Percentiles rank a stretch among this genome's conserved stretches.
phyloP scores from a whole-genome alignment of 37 sponge, comb jelly and placozoan genomes.

The Beroe ovata region DNA sequence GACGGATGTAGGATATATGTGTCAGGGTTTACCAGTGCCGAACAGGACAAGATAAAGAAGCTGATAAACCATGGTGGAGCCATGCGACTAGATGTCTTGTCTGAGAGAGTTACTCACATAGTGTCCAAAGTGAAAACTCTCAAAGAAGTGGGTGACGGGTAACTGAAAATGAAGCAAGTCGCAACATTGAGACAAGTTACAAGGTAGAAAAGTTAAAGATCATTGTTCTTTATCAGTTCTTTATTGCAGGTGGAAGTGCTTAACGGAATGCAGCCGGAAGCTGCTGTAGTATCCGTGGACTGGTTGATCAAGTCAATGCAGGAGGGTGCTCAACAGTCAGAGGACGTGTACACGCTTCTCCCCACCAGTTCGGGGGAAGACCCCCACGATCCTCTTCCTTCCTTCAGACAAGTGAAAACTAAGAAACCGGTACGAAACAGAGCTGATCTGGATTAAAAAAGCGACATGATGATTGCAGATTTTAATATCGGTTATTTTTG shows the following conservation, averaged over 20 bases:
- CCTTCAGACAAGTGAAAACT: not conserved
- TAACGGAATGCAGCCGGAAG: not conserved
- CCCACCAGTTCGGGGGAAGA: not conserved
- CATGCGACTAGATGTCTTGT: slow-evolving; percentile 2
- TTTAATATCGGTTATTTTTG: too few species aligned
- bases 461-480: too few species aligned
- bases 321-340: slow-evolving; percentile 50
- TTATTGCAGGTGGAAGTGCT: slow-evolving; percentile 8
- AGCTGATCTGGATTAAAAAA: too few species aligned
- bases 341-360: not conserved
- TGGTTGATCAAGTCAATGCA: slow-evolving; percentile 43
- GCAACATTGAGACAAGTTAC: too few species aligned
- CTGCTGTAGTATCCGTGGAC: slow-evolving; percentile 21
- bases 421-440: not conserved
- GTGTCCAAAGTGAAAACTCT: slow-evolving; percentile 3
- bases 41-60: slow-evolving; percentile 24
- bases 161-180: too few species aligned
- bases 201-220: too few species aligned
- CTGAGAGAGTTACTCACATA: slow-evolving; percentile 59
- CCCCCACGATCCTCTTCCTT: slow-evolving; percentile 36
- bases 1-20: slow-evolving; percentile 53
- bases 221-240: too few species aligned
- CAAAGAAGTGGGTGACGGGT: slow-evolving; percentile 30
- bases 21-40: not conserved
- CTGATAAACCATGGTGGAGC: slow-evolving; percentile 34